Evolutionary conservation across 1,140 invertebrate genomes (phyloP).

Genomic region (Drosophila parabipectinata): DNA sequence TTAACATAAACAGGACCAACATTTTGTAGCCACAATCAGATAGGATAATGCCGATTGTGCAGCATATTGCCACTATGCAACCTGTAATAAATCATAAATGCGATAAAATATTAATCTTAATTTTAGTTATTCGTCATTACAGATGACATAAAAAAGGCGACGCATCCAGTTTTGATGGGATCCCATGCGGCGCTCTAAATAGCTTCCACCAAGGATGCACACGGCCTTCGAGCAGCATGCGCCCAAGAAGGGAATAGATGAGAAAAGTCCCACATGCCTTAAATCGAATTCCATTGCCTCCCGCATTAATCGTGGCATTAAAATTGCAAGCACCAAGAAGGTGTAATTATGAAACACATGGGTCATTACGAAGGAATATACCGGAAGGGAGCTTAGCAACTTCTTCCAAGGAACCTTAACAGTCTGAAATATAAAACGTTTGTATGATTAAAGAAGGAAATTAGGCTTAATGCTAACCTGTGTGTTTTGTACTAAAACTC

Average conservation of each 20-base stretch:
- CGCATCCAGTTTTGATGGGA: conserved; percentile 44
- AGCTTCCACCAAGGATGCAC: conserved; percentile 55
- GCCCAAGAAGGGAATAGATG: conserved; percentile 67
- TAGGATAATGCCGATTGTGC: conserved; percentile 47
- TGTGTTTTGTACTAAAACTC: background rate
- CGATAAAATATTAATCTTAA: background rate
- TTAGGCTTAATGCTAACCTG: conserved; percentile 11
- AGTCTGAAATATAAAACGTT: conserved; percentile 17
- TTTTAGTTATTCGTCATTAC: conserved; percentile 37
- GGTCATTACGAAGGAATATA: conserved; percentile 68
- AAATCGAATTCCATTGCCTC: conserved; percentile 69
- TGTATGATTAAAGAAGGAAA: no score
- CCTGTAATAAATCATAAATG: conserved; percentile 26
- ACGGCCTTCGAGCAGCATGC: conserved; percentile 56
- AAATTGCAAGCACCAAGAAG: conserved; percentile 50
- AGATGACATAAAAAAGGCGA: conserved; percentile 57
- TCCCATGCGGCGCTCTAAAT: conserved; percentile 44
- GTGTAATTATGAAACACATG: conserved; percentile 73
- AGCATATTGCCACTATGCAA: conserved; percentile 31
- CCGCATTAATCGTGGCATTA: conserved; percentile 68
- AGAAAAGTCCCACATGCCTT: conserved; percentile 55
- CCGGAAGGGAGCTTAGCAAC: conserved; percentile 53
- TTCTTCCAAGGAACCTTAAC: conserved; percentile 57
- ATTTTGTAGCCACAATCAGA: conserved; percentile 38
- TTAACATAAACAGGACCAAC: conserved; percentile 56